Conservation (phyloP, 2,888 invertebrate species). For the Cryptocephalus primarius region DNA sequence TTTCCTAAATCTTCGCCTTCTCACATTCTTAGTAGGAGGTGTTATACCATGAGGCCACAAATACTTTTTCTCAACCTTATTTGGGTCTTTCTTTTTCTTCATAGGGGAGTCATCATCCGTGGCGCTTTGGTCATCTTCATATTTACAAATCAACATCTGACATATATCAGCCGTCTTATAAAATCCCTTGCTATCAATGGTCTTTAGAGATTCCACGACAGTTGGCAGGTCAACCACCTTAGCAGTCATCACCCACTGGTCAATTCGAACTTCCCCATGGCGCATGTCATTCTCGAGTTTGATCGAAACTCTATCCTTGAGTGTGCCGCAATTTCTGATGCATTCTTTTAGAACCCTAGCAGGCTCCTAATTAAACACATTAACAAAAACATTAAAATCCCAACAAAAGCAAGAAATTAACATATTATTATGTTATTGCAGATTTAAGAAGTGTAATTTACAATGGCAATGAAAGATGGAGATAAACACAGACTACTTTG, state of each 20-base stretch:
- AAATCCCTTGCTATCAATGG: slow-evolving; percentile 91
- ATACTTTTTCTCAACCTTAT: slow-evolving; percentile 76
- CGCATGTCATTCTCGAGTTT: slow-evolving; percentile 82
- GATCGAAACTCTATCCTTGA: slow-evolving; percentile 78
- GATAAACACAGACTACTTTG: too few relatives aligned
- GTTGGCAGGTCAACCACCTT: slow-evolving; percentile 89
- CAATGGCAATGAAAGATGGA: too few relatives aligned
- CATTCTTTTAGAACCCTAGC: slow-evolving; percentile 62
- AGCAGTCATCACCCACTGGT: slow-evolving; percentile 76
- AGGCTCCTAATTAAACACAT: slow-evolving; percentile 45
- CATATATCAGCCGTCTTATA: slow-evolving; percentile 97
- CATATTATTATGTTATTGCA: neutral
- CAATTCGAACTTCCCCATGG: slow-evolving; percentile 79
- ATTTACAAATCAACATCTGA: slow-evolving; percentile 83
- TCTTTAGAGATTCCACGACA: slow-evolving; percentile 86
- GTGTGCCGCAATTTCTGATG: slow-evolving; percentile 59
- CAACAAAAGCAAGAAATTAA: neutral
- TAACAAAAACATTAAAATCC: neutral
- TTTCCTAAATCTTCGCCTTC: slow-evolving; percentile 85
- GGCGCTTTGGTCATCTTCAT: slow-evolving; percentile 68
- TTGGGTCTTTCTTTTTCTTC: slow-evolving; percentile 74
- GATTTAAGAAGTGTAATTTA: too few relatives aligned
- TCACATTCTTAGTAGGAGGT: slow-evolving; percentile 90
- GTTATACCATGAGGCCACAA: slow-evolving; percentile 93
- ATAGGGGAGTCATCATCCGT: slow-evolving; percentile 70